phyloP scores from a whole-genome alignment of 1,140 invertebrate genomes.

The Pseudomyrmex sp. region DNA sequence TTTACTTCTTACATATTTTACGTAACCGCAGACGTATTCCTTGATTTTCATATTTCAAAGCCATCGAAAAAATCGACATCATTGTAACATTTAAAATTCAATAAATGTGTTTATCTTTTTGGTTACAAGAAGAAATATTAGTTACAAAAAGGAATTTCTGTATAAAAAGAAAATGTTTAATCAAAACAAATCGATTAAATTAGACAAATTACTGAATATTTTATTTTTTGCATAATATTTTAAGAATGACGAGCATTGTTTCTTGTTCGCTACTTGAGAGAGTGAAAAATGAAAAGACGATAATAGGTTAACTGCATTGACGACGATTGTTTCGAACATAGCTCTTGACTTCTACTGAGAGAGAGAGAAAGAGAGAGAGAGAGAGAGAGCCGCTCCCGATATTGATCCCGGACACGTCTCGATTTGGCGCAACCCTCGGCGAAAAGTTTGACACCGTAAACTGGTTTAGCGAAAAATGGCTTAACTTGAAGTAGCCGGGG shows the following conservation, averaged over 20 bases:
- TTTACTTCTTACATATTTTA: slow-evolving; percentile 15
- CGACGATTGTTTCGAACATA: slow-evolving; percentile 22
- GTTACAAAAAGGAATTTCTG: too few species aligned
- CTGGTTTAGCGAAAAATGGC: slow-evolving; percentile 83
- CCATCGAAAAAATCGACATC: slow-evolving; percentile 1
- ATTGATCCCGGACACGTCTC: slow-evolving; percentile 72
- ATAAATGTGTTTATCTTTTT: too few species aligned
- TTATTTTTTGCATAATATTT: neutral
- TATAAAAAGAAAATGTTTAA: neutral
- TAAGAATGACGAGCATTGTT: neutral
- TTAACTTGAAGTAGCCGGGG: slow-evolving; percentile 76
- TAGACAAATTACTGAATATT: neutral
- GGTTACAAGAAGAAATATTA: too few species aligned
- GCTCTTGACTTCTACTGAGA: slow-evolving; percentile 16
- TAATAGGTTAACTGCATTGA: slow-evolving; percentile 25
- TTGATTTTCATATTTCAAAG: slow-evolving; percentile 16
- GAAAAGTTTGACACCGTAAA: slow-evolving; percentile 82
- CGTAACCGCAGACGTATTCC: neutral
- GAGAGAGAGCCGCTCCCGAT: slow-evolving; percentile 41
- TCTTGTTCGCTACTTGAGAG: neutral
- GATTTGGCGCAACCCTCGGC: slow-evolving; percentile 53
- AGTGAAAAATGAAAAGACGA: neutral
- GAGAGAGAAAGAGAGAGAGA: too few species aligned
- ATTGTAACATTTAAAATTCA: too few species aligned
- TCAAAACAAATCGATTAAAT: neutral